phyloP scores from a whole-genome alignment of 2,888 invertebrate genomes.

The Eupeodes luniger region DNA sequence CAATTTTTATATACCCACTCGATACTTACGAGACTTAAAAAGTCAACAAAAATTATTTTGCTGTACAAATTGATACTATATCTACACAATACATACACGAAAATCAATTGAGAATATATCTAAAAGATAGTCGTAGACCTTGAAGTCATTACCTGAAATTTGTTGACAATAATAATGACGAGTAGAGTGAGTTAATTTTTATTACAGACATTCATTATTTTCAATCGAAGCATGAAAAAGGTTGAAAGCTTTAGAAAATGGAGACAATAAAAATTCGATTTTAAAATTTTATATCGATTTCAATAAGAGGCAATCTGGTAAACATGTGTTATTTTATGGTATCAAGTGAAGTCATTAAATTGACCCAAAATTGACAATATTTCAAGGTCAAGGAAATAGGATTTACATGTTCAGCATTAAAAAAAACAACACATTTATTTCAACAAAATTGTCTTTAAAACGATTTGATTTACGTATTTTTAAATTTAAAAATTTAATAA shows the following conservation, averaged over 20 bases:
- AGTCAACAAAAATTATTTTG: not conserved
- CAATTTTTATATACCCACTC: no score
- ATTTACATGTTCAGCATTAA: no score
- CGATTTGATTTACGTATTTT: no score
- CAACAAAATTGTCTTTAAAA: no score
- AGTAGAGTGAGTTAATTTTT: not conserved
- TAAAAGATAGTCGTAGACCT: no score
- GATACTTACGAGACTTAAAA: not conserved
- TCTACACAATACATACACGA: not conserved
- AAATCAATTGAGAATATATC: not conserved
- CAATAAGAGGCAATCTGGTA: not conserved
- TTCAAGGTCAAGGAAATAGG: no score
- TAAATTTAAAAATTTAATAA: no score
- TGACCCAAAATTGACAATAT: no score
- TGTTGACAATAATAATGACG: not conserved
- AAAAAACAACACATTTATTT: no score
- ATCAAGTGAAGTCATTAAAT: no score
- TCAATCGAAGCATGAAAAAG: not conserved
- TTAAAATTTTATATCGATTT: not conserved
- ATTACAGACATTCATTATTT: not conserved
- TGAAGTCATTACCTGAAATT: not conserved
- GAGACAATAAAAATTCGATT: slow-evolving; percentile 4
- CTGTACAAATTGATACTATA: slow-evolving; percentile 1
- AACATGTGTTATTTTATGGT: no score
- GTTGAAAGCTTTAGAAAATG: not conserved